A percentile compares a stretch with the other conserved stretches of the same genome.
These are phyloP conservation scores for Aurelia sp. DNA, from an alignment of 30 jellyfish, hydroid and myxozoan genomes.

Conservation along the genomic window DNA sequence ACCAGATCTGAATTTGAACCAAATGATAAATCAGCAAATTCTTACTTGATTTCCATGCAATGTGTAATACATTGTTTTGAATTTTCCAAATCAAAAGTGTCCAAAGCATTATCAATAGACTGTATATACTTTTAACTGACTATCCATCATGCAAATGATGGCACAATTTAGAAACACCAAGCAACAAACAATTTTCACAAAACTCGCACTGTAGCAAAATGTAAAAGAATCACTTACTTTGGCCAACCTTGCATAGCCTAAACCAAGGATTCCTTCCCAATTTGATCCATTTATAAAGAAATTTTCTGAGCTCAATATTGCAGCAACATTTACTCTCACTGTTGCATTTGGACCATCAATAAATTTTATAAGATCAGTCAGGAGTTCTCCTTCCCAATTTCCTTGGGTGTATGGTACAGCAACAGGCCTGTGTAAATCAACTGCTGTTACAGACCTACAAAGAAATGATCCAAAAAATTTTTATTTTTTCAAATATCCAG, in stretches of 20 bases:
- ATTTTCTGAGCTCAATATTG: conserved; percentile 91
- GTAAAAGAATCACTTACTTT: conserved; percentile 56
- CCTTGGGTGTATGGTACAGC: conserved; percentile 99
- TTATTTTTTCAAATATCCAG: neutral
- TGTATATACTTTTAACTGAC: no score
- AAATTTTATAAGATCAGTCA: conserved; percentile 86
- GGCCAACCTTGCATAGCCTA: conserved; percentile 94
- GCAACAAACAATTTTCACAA: no score
- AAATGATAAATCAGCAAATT: no score
- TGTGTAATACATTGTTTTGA: no score
- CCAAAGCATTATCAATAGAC: no score
- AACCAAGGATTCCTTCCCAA: conserved; percentile 99
- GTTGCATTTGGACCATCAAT: conserved; percentile 97
- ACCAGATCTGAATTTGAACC: no score
- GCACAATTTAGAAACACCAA: no score
- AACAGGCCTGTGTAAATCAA: conserved; percentile 91
- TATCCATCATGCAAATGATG: no score
- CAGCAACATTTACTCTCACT: conserved; percentile 88
- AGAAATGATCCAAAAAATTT: neutral
- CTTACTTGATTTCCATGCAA: no score
- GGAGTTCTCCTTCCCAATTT: conserved; percentile 98
- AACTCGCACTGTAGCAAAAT: no score
- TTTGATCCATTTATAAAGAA: conserved; percentile 95
- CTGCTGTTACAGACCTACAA: conserved; percentile 85
- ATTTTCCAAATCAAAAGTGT: no score